Base-by-base conservation (phyloP, 2,113 vertebrate species). In the Lynx canadensis region DNA sequence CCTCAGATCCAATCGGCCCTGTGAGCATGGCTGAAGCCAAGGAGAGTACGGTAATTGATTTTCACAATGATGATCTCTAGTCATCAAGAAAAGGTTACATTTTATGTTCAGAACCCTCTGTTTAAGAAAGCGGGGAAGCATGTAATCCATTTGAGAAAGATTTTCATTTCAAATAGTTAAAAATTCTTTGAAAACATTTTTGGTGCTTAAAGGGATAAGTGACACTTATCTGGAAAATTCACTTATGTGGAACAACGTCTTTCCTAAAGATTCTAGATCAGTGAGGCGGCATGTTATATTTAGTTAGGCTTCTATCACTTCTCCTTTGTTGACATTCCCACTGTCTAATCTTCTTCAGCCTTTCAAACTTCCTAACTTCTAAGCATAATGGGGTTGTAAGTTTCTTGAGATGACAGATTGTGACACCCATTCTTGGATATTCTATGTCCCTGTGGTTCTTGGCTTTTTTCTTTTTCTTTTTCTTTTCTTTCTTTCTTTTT, bases 141-240 rank as follows among this genome's bases (percentile, higher is more conserved):
- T 97, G 52, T 91, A 94, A 97, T 94, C 88, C 33, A 88, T 86
- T 94, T 52, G 95, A 97, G 33, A 96, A 96, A 96, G 66, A 93
- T 91, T 97, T 97, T 90, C 29, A 89, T 93, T 97, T 97, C 60
- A 84, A 97, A 94, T 55, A 92, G 83, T 90, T 90, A 94, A 95
- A 96, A 93, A 88, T n/a, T 85, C 16, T 81, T 94, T 97, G 55
- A 90, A 95, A 96, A 93, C 27, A 38, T 66, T 90, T 89, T 92
- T 55, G 9, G 33, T 89, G 80, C 41, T 97, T 96, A 97, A 96
- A 97, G 23, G 33, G 66, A 36, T 94, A 97, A 90, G 65, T 74
- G 83, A 82, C 57, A 94, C 57, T 95, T 95, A 97, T 52, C 52
- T 94, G 71, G 92, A 94, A 98, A 97, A 96, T 79, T 96, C 33